Conservation (phyloP, 53 echinoderm and acorn worm genomes). For the Stichopus horrens region DNA sequence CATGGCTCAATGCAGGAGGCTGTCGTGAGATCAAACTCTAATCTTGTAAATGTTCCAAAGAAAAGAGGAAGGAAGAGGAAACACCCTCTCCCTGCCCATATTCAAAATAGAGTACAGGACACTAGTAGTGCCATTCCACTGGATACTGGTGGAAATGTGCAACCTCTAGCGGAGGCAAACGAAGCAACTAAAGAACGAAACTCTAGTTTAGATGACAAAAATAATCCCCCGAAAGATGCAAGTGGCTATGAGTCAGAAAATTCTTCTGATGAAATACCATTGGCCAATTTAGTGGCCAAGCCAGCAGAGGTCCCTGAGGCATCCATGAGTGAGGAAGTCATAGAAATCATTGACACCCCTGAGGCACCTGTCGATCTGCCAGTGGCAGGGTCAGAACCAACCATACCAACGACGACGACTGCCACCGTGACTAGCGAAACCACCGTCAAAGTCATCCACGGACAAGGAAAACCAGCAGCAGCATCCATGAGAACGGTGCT, state of each 20-base stretch:
- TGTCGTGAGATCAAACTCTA: not conserved
- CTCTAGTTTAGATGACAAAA: not conserved
- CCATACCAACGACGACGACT: not conserved
- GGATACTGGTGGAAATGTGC: not conserved
- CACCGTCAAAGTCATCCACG: slow-evolving; percentile 40
- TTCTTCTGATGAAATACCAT: slow-evolving; percentile 37
- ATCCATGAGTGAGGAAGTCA: slow-evolving; percentile 40
- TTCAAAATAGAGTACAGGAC: slow-evolving; percentile 12
- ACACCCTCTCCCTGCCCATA: slow-evolving; percentile 38
- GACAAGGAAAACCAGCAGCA: slow-evolving; percentile 41
- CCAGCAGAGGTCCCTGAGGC: slow-evolving; percentile 5
- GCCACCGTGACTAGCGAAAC: not conserved
- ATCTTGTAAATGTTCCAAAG: not conserved
- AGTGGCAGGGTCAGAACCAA: not conserved
- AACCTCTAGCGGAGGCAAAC: not conserved
- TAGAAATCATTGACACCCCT: not conserved
- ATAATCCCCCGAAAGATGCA: not conserved
- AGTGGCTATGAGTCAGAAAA: slow-evolving; percentile 42
- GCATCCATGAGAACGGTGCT: slow-evolving; percentile 27
- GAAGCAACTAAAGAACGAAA: not conserved
- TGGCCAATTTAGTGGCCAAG: slow-evolving; percentile 29
- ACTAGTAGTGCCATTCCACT: not conserved
- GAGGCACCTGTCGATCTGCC: not conserved
- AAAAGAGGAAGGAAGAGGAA: slow-evolving; percentile 43
- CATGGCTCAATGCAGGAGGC: not conserved